Percentiles rank a stretch among this genome's conserved stretches.
Conservation (phyloP, 2,113 vertebrate genomes). For the Athene noctua region DNA sequence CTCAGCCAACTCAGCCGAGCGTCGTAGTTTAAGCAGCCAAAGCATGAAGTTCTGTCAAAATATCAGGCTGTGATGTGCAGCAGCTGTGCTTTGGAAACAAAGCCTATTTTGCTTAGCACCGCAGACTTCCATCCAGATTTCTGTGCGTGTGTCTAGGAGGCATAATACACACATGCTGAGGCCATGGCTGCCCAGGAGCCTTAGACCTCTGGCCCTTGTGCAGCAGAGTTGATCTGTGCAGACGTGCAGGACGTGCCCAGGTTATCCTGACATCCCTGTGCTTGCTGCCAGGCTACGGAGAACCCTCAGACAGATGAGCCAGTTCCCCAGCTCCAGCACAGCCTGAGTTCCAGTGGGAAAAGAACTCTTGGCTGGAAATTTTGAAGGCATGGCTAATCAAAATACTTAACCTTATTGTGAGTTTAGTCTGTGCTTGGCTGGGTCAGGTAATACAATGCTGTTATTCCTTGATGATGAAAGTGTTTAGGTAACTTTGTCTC, state of each 20-base stretch:
- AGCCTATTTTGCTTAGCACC: background rate
- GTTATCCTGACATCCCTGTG: background rate
- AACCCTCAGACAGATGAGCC: background rate
- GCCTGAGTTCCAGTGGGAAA: background rate
- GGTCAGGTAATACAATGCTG: background rate
- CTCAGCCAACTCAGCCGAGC: background rate
- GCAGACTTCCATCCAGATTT: background rate
- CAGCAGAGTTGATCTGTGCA: background rate
- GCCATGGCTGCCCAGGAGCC: background rate
- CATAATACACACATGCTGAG: fast-evolving
- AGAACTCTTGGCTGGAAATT: background rate
- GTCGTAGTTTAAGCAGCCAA: background rate
- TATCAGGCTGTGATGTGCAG: background rate
- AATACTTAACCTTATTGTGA: background rate
- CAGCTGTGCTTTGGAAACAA: constrained; percentile 18
- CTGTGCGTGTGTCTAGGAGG: background rate
- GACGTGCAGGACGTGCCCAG: background rate
- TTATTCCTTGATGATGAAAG: background rate
- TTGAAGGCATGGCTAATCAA: background rate
- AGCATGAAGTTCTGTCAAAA: background rate
- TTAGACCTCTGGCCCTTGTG: background rate
- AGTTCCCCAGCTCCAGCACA: background rate
- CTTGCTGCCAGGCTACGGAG: background rate
- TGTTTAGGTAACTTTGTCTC: background rate
- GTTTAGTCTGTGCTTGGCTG: fast-evolving